These are phyloP conservation scores for Sinocyclocheilus rhinocerous DNA, from an alignment of 2,113 vertebrate species.

Conservation along the genomic window DNA sequence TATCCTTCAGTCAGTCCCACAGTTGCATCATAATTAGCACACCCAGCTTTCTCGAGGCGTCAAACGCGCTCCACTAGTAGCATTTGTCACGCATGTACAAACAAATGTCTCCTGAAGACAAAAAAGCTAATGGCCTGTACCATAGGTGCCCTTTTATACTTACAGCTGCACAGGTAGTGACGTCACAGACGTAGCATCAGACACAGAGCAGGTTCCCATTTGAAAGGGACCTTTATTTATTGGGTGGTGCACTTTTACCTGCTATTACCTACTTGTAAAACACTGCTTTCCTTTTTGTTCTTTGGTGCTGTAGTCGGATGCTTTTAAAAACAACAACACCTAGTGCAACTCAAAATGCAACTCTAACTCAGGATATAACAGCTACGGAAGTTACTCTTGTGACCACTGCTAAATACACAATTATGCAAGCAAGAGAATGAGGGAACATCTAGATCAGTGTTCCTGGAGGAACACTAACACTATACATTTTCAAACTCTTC, in stretches of 20 bases:
- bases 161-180: no score
- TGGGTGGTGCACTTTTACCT: slow-evolving; percentile 66
- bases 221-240: slow-evolving; percentile 56
- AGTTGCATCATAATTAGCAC: not conserved
- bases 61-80: not conserved
- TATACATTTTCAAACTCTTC: not conserved
- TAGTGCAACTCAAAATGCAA: no score
- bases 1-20: not conserved
- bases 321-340: slow-evolving; percentile 8
- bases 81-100: not conserved
- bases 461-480: not conserved
- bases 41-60: not conserved
- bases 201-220: no score
- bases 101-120: no score
- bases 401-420: no score
- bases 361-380: no score
- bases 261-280: slow-evolving; percentile 44
- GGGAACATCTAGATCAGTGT: no score
- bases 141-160: no score
- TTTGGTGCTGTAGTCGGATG: slow-evolving; percentile 5
- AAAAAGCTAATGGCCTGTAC: no score
- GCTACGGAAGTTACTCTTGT: no score
- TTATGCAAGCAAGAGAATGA: no score
- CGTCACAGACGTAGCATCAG: no score
- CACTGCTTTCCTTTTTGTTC: slow-evolving; percentile 60